Conservation (phyloP, 1,140 invertebrate species). For the Physella acuta region DNA sequence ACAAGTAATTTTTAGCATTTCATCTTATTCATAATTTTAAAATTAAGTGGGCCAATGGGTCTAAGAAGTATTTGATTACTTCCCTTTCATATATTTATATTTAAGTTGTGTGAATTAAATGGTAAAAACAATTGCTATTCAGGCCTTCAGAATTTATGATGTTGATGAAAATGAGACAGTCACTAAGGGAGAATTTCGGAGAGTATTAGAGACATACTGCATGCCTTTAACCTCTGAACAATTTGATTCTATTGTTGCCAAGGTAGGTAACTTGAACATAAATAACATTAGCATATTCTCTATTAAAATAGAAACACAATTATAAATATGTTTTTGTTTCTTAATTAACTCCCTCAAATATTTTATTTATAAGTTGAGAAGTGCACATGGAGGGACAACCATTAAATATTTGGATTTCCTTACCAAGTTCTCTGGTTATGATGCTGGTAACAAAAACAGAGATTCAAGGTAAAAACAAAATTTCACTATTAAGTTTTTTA, state of each 20-base stretch:
- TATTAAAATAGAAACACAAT: too few relatives aligned
- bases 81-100: too few relatives aligned
- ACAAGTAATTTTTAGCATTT: too few relatives aligned
- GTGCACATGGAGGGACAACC: background rate
- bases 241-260: conserved; percentile 51
- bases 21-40: too few relatives aligned
- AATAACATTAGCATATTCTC: too few relatives aligned
- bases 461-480: background rate
- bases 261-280: conserved; percentile 38
- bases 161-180: conserved; percentile 47
- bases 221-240: conserved; percentile 50
- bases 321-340: too few relatives aligned
- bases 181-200: conserved; percentile 52
- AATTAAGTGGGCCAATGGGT: too few relatives aligned
- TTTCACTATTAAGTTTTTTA: background rate
- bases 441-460: background rate
- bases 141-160: conserved; percentile 56
- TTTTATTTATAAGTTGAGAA: too few relatives aligned
- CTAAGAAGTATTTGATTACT: too few relatives aligned
- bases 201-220: conserved; percentile 52
- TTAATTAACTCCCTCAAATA: too few relatives aligned
- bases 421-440: background rate
- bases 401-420: background rate
- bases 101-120: too few relatives aligned
- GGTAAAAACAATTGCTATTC: conserved; percentile 3